A percentile compares a stretch with the other conserved stretches of the same genome.
These are phyloP conservation scores for Formica selysi DNA, from an alignment of 1,140 invertebrate species.

Conservation along the genomic window DNA sequence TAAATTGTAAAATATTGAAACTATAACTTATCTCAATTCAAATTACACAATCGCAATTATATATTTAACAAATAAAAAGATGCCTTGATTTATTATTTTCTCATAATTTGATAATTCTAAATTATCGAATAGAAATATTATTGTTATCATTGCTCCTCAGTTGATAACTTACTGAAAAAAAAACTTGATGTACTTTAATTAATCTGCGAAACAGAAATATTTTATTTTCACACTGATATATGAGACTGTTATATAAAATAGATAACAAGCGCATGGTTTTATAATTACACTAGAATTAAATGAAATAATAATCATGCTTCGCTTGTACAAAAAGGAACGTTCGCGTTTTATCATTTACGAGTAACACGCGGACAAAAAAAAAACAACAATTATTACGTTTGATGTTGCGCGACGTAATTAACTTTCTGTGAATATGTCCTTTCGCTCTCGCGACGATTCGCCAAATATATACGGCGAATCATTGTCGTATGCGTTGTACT, in stretches of 20 bases:
- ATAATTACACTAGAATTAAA: not conserved
- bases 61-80: not conserved
- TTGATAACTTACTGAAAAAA: not conserved
- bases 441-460: not conserved
- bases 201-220: not conserved
- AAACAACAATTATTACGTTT: slow-evolving; percentile 32
- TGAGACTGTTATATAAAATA: too few species aligned
- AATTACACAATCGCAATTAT: not conserved
- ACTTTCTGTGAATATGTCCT: not conserved
- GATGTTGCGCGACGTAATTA: slow-evolving; percentile 39
- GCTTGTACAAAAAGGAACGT: not conserved
- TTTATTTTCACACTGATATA: not conserved
- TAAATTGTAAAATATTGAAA: not conserved
- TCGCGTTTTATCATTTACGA: not conserved
- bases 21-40: not conserved
- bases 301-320: not conserved
- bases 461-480: slow-evolving; percentile 34
- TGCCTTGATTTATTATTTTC: not conserved
- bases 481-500: slow-evolving; percentile 3
- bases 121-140: not conserved
- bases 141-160: not conserved
- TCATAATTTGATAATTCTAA: not conserved
- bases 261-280: not conserved
- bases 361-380: slow-evolving; percentile 7
- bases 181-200: not conserved